Base-by-base conservation (phyloP, 2,113 vertebrate genomes). In the Ammospiza caudacuta region DNA sequence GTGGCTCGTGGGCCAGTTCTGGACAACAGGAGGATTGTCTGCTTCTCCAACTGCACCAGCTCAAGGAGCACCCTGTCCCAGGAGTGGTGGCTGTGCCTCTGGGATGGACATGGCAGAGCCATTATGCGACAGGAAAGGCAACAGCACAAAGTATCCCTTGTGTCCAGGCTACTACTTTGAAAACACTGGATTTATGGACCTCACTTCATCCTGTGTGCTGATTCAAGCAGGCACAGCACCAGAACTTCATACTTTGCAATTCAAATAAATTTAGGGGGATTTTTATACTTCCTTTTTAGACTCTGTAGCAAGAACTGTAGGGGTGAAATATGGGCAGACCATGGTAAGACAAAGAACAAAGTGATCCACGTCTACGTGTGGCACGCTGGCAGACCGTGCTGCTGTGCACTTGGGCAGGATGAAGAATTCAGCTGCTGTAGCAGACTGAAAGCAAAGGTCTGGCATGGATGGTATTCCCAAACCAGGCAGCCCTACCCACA, bases 331-430 rank as follows among this genome's bases (percentile, higher is more conserved):
- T 41, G 41, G 76, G 54, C 35, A 82, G 35, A 27, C n/a, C 3
- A 3, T 9, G 27, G 43, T 12, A 58, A 69, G 51, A 62, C 21
- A 57, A 89, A 28, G 22, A 76, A 52, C 29, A 9, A 57, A 73
- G 67, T 13, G 19, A n/a, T 46, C 77, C 72, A 15, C 41, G 27
- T 20, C 43, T 49, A 16, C 0, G 1, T 41, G 10, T 63, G 74
- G 54, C 0, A 2, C 0, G 0, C n/a, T 44, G 78, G 39, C 41
- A 88, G 55, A 76, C 27, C 11, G 3, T 5, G 8, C 43, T 89
- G 77, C 46, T 2, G 1, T 16, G 49, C 16, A 10, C 41, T 41
- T 64, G 58, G 67, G 37, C 44, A 82, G 35, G 39, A 66, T 2
- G 27, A 87, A 73, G 73, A 68, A 83, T 29, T 79, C 33, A 52